Conservation (phyloP, 2,888 invertebrate genomes). For the Leptinotarsa haldemani region DNA sequence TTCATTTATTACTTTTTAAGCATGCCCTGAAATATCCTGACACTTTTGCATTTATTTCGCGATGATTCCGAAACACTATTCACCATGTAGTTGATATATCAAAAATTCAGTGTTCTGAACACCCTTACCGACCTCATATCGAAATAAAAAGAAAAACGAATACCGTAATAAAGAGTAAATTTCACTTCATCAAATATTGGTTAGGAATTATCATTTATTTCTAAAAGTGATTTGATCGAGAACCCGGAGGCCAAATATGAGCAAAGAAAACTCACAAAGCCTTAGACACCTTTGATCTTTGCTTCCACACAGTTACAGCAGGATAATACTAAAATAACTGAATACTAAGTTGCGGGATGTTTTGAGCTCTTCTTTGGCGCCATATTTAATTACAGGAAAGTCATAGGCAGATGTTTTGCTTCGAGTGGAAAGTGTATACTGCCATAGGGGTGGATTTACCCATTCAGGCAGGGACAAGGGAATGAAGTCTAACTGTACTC, state of each 20-base stretch:
- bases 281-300: conserved; percentile 50
- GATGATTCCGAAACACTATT: no score
- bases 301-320: conserved; percentile 10
- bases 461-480: neutral
- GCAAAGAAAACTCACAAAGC: conserved; percentile 44
- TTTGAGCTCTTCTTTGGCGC: conserved; percentile 35
- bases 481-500: neutral
- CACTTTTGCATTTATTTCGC: no score
- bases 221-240: conserved; percentile 25
- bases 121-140: neutral
- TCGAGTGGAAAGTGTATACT: conserved; percentile 30
- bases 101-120: neutral
- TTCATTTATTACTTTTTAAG: no score
- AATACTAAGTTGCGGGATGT: conserved; percentile 29
- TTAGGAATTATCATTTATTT: conserved; percentile 32
- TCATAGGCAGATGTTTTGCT: conserved; percentile 48
- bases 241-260: conserved; percentile 27
- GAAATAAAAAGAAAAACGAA: neutral
- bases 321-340: conserved; percentile 28
- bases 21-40: no score
- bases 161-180: neutral
- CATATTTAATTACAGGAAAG: conserved; percentile 48
- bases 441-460: conserved; percentile 17
- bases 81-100: no score
- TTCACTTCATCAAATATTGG: neutral